A percentile compares a stretch with the other conserved stretches of the same genome.
These are phyloP conservation scores for Tinamus major DNA, from an alignment of 2,797 vertebrate genomes.

Conservation along the genomic window DNA sequence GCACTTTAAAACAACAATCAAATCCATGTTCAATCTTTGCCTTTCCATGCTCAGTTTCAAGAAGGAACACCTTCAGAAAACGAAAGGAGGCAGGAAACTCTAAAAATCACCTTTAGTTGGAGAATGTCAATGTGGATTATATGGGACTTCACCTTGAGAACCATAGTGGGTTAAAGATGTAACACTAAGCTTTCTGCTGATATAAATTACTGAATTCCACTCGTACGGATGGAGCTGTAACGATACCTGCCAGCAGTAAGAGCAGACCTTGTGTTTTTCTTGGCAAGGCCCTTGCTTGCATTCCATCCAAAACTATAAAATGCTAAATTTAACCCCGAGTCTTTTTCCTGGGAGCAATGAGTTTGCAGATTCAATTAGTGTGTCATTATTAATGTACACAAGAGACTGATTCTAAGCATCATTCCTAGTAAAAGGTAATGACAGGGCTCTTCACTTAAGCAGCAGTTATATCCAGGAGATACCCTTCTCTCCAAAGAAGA, in stretches of 20 bases:
- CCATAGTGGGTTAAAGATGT: not conserved
- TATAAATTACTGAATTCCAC: not conserved
- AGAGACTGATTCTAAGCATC: not conserved
- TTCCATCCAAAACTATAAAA: not conserved
- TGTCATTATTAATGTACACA: not conserved
- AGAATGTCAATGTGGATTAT: not conserved
- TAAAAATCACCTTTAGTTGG: not conserved
- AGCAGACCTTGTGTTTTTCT: constrained; percentile 33
- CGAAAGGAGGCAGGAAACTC: not conserved
- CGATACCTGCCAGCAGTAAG: constrained; percentile 17
- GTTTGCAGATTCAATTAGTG: constrained; percentile 27
- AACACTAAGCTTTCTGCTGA: not conserved
- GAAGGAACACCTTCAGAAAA: not conserved
- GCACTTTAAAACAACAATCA: not conserved
- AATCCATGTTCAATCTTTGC: not conserved
- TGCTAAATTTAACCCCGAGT: not conserved
- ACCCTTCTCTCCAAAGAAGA: not conserved
- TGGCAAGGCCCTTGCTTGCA: not conserved
- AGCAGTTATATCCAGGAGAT: not conserved
- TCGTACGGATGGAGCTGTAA: not conserved
- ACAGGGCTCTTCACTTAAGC: not conserved
- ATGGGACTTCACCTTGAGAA: not conserved
- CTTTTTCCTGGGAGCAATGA: not conserved
- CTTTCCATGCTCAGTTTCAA: not conserved
- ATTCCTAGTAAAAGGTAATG: not conserved